Evolutionary conservation across 2,888 invertebrate species (phyloP).

Genomic region (Patella depressa): DNA sequence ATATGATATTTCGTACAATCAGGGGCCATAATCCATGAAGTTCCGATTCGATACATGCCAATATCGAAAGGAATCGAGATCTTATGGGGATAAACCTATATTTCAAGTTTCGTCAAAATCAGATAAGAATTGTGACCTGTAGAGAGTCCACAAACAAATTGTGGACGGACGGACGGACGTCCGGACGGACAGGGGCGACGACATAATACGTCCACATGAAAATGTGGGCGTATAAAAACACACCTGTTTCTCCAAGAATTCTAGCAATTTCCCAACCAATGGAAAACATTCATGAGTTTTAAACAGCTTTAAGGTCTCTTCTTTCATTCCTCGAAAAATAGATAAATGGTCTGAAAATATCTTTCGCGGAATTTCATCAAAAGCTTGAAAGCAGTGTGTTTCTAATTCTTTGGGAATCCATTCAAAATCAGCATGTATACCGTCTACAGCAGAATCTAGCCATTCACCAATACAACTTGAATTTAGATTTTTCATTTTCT

Average conservation of each 20-base stretch:
- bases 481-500: neutral
- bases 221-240: too few relatives aligned
- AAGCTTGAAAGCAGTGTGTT: neutral
- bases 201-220: too few relatives aligned
- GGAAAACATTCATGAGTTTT: neutral
- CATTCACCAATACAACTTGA: neutral
- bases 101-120: too few relatives aligned
- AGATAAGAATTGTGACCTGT: too few relatives aligned
- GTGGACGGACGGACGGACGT: too few relatives aligned
- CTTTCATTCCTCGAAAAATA: neutral
- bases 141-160: too few relatives aligned
- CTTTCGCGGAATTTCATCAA: neutral
- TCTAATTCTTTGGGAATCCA: neutral
- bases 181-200: too few relatives aligned
- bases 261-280: neutral
- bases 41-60: too few relatives aligned
- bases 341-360: neutral
- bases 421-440: neutral
- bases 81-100: too few relatives aligned
- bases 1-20: too few relatives aligned
- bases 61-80: too few relatives aligned
- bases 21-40: too few relatives aligned
- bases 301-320: neutral
- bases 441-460: neutral
- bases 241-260: neutral